Evolutionary conservation across 1,140 invertebrate genomes (phyloP).

Genomic region (Rhyacophila brunnea): DNA sequence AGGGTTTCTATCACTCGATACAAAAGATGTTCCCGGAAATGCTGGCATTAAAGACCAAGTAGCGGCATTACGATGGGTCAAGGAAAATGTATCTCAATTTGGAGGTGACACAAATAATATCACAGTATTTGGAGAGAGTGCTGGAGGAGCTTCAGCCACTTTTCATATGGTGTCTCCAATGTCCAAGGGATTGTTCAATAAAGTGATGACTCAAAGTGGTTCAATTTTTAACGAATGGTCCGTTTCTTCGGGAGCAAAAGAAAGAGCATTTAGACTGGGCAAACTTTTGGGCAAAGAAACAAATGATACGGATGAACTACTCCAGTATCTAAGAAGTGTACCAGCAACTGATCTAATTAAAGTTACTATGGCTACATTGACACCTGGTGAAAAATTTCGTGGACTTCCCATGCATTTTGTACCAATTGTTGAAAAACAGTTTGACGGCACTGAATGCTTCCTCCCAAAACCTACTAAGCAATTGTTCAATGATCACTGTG

Average conservation of each 20-base stretch:
- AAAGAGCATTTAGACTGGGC: slow-evolving; percentile 44
- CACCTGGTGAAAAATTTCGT: slow-evolving; percentile 40
- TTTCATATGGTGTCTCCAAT: slow-evolving; percentile 69
- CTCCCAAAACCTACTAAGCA: slow-evolving; percentile 44
- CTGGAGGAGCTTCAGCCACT: slow-evolving; percentile 66
- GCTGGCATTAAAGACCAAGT: slow-evolving; percentile 68
- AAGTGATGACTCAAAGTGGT: slow-evolving; percentile 63
- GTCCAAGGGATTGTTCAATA: slow-evolving; percentile 58
- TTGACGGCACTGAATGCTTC: slow-evolving; percentile 42
- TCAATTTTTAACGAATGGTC: slow-evolving; percentile 47
- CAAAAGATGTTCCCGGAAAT: slow-evolving; percentile 61
- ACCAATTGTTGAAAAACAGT: slow-evolving; percentile 50
- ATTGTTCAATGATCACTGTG: slow-evolving; percentile 44
- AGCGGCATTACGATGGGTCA: slow-evolving; percentile 45
- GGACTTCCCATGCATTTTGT: slow-evolving; percentile 47
- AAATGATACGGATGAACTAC: slow-evolving; percentile 43
- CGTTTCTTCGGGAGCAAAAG: slow-evolving; percentile 37
- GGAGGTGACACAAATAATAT: slow-evolving; percentile 72
- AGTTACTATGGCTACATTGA: slow-evolving; percentile 39
- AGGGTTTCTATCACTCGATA: slow-evolving; percentile 63
- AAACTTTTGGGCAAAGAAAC: slow-evolving; percentile 48
- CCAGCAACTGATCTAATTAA: slow-evolving; percentile 43
- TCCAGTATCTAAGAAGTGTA: slow-evolving; percentile 49
- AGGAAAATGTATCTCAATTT: slow-evolving; percentile 56
- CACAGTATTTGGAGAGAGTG: slow-evolving; percentile 73